A percentile compares a stretch with the other conserved stretches of the same genome.
phyloP scores from a whole-genome alignment of 2,113 vertebrate species.

The Pongo pygmaeus region DNA sequence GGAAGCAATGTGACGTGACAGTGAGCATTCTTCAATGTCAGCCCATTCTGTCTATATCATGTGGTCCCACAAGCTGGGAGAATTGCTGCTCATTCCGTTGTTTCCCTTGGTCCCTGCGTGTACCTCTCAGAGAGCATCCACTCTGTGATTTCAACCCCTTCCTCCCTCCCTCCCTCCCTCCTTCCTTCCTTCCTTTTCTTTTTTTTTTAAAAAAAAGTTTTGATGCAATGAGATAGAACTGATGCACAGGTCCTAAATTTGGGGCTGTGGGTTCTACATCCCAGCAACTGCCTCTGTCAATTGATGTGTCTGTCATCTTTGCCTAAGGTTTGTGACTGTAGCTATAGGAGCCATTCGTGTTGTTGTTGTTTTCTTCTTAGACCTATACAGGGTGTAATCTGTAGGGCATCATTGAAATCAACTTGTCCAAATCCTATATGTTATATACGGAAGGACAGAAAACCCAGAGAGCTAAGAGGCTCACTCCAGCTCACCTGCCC shows the following conservation, averaged over 20 bases:
- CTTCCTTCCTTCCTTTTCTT: rapidly evolving
- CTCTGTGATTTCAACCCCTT: not conserved
- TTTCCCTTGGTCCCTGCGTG: not conserved
- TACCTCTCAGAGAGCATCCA: not conserved
- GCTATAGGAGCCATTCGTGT: too few species aligned
- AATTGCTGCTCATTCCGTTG: not conserved
- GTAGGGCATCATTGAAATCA: not conserved
- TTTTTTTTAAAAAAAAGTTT: not conserved
- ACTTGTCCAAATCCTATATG: not conserved
- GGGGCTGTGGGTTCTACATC: not conserved
- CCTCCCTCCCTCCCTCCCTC: not conserved
- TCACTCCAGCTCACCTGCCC: not conserved
- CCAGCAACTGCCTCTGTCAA: not conserved
- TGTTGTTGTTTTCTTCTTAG: not conserved
- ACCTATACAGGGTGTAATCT: not conserved
- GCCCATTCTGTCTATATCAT: not conserved
- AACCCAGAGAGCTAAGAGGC: not conserved
- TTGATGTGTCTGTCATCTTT: not conserved
- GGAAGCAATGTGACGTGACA: not conserved
- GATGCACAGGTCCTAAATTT: not conserved
- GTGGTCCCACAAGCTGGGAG: not conserved
- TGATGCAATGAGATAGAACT: not conserved
- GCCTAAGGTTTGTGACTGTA: not conserved
- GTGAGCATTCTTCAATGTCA: not conserved
- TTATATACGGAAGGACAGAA: not conserved